These are phyloP conservation scores for Eupithecia abbreviata DNA, from an alignment of 2,888 invertebrate genomes.

Conservation along the genomic window DNA sequence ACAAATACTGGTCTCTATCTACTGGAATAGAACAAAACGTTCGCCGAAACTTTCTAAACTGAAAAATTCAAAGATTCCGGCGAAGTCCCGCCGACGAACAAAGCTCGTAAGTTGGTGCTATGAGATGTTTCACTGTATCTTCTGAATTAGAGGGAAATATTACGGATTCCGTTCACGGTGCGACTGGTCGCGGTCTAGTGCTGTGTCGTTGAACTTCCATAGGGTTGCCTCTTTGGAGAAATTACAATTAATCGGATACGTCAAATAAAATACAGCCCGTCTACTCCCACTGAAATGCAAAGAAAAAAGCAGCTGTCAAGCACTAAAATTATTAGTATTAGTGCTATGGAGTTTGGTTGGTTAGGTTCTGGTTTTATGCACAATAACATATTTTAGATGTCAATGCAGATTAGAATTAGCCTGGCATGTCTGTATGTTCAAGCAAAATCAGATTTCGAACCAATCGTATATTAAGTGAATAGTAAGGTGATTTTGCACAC, in stretches of 20 bases:
- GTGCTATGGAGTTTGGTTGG: too few species aligned
- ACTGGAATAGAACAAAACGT: not conserved
- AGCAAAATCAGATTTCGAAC: too few species aligned
- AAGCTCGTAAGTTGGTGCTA: slow-evolving; percentile 14
- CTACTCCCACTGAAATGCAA: too few species aligned
- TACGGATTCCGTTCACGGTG: slow-evolving; percentile 41
- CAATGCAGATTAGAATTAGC: too few species aligned
- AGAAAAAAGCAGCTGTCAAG: too few species aligned
- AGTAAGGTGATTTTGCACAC: too few species aligned
- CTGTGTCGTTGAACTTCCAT: slow-evolving; percentile 43
- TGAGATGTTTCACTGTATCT: slow-evolving; percentile 29
- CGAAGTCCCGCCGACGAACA: not conserved
- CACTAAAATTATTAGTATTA: too few species aligned
- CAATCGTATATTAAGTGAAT: too few species aligned
- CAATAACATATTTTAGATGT: too few species aligned
- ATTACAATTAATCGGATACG: not conserved
- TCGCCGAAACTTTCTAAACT: not conserved
- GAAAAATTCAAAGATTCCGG: slow-evolving; percentile 7
- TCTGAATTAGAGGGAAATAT: slow-evolving; percentile 37
- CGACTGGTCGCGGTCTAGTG: slow-evolving; percentile 37
- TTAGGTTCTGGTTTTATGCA: too few species aligned
- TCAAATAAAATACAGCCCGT: not conserved
- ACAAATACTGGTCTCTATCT: not conserved
- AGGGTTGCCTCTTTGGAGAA: slow-evolving; percentile 34
- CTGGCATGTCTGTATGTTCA: too few species aligned